These are phyloP conservation scores for Butorides virescens DNA, from an alignment of 2,113 vertebrate species.

Conservation along the genomic window DNA sequence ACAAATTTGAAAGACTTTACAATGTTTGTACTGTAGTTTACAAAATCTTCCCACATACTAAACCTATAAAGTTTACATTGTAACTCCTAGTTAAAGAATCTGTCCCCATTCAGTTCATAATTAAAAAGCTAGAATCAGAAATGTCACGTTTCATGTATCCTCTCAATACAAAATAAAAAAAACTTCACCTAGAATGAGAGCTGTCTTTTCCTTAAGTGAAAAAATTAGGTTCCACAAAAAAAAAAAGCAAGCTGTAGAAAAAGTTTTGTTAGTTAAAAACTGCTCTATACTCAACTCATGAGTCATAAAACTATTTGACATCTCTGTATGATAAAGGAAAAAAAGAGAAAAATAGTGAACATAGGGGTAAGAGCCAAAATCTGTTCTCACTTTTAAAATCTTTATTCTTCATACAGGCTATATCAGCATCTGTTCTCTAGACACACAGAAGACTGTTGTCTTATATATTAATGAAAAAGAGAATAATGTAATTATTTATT, in stretches of 20 bases:
- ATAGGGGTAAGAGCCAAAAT: neutral
- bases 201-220: neutral
- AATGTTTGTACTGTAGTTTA: neutral
- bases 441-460: neutral
- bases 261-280: neutral
- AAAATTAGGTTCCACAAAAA: neutral
- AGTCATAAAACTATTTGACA: neutral
- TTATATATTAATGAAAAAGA: neutral
- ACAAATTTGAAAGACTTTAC: neutral
- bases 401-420: neutral
- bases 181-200: neutral
- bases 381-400: neutral
- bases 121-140: neutral
- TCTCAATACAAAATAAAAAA: neutral
- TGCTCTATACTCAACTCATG: neutral
- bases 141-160: neutral
- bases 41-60: neutral
- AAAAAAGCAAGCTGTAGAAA: neutral
- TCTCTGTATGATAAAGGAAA: neutral
- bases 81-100: neutral
- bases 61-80: neutral
- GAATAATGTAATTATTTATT: neutral
- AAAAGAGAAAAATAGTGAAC: neutral
- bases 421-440: neutral
- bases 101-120: neutral